A percentile compares a stretch with the other conserved stretches of the same genome.
These are phyloP conservation scores for Arctia plantaginis DNA, from an alignment of 2,888 invertebrate species.

Conservation along the genomic window DNA sequence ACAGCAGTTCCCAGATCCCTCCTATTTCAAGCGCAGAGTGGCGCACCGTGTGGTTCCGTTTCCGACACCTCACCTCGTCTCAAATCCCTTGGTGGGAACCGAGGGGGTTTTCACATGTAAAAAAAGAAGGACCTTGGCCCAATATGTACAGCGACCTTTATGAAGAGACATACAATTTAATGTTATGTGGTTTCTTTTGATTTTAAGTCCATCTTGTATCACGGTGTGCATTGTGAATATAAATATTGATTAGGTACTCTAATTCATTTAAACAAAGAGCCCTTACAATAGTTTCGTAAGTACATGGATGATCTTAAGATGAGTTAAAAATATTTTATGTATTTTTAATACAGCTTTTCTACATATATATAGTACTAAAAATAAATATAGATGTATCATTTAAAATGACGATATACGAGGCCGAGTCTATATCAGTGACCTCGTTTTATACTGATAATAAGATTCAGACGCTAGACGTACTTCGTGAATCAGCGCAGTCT, in stretches of 20 bases:
- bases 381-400: not conserved
- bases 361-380: not conserved
- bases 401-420: constrained; percentile 1
- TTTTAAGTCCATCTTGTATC: constrained; percentile 14
- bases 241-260: constrained; percentile 14
- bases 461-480: constrained; percentile 6
- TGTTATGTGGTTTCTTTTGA: constrained; percentile 11
- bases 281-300: not conserved
- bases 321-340: not conserved
- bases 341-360: not conserved
- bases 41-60: too few species aligned
- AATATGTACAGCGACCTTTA: not conserved
- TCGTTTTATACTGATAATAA: constrained; percentile 23
- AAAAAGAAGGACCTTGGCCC: too few species aligned
- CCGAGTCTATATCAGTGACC: constrained; percentile 30
- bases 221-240: constrained; percentile 25
- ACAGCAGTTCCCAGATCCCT: too few species aligned
- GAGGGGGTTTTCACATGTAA: too few species aligned
- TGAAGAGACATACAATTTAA: constrained; percentile 27
- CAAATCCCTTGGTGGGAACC: too few species aligned
- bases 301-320: not conserved
- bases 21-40: too few species aligned
- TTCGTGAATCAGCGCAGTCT: constrained; percentile 9
- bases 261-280: not conserved
- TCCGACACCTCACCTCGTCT: too few species aligned